Conservation (phyloP, 2,888 invertebrate genomes). For the Aspidiotus destructor region DNA sequence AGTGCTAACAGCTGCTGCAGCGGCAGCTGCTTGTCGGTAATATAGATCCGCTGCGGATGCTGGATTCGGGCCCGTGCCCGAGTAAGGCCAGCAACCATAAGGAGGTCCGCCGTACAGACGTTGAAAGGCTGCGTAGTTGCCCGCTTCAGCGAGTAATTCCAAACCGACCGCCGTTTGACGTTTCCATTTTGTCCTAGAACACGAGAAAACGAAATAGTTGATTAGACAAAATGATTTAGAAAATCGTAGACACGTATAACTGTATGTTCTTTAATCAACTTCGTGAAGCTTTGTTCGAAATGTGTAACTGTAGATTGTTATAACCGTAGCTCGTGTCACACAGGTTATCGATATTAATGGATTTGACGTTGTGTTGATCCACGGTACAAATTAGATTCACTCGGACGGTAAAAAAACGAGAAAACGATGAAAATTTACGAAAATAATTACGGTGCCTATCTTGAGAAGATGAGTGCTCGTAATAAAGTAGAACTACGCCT, state of each 20-base stretch:
- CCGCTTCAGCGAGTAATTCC: slow-evolving; percentile 92
- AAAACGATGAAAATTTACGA: slow-evolving; percentile 10
- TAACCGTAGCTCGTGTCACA: too few species aligned
- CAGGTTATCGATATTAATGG: too few species aligned
- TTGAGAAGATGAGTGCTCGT: background rate
- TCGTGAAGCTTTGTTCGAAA: too few species aligned
- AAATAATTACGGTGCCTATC: background rate
- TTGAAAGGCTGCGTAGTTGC: slow-evolving; percentile 97
- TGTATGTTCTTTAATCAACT: too few species aligned
- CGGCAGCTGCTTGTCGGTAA: slow-evolving; percentile 69
- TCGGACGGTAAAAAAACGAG: background rate
- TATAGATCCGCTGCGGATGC: slow-evolving; percentile 67
- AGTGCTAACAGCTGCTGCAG: slow-evolving; percentile 49
- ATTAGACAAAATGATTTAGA: background rate
- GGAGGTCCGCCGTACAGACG: slow-evolving; percentile 73
- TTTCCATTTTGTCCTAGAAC: slow-evolving; percentile 73
- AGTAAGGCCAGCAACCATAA: slow-evolving; percentile 55
- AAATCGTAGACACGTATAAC: too few species aligned
- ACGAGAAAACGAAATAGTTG: slow-evolving; percentile 20
- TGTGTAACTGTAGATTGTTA: too few species aligned
- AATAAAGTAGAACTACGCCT: background rate
- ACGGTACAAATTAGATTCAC: slow-evolving; percentile 27
- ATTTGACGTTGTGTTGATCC: background rate
- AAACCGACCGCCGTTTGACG: slow-evolving; percentile 90
- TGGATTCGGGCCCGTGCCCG: slow-evolving; percentile 47